Percentiles rank a stretch among this genome's conserved stretches.
Conservation (phyloP, 2,113 vertebrate species). For the Lepidothrix coronata region DNA sequence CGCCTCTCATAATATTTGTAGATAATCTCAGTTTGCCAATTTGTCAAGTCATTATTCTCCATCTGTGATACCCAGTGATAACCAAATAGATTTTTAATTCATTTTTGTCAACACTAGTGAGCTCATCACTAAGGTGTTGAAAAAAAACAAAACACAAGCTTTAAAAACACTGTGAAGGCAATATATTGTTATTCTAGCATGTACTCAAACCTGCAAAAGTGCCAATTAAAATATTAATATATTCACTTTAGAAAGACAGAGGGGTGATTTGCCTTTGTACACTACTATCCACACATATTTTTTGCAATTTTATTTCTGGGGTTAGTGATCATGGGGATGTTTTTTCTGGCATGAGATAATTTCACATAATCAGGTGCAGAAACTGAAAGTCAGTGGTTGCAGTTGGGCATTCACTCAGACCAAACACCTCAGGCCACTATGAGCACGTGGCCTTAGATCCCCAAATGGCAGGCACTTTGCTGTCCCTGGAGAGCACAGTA, state of each 20-base stretch:
- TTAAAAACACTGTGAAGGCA: not conserved
- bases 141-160: not conserved
- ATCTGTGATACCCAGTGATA: slow-evolving; percentile 4
- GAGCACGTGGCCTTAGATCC: not conserved
- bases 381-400: not conserved
- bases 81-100: not conserved
- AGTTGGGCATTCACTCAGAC: not conserved
- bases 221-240: not conserved
- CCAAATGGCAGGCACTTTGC: not conserved
- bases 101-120: not conserved
- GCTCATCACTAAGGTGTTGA: not conserved
- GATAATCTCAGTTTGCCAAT: slow-evolving; percentile 34
- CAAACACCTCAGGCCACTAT: not conserved
- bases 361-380: not conserved
- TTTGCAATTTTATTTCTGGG: not conserved
- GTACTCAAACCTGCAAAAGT: not conserved
- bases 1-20: slow-evolving; percentile 1
- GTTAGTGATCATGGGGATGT: not conserved
- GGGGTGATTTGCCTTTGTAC: not conserved
- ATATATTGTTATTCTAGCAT: not conserved
- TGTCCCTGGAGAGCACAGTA: not conserved
- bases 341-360: not conserved
- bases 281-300: not conserved
- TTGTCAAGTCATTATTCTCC: slow-evolving; percentile 29
- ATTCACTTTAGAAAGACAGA: not conserved